A percentile compares a stretch with the other conserved stretches of the same genome.
Evolutionary conservation across 2,797 vertebrate species (phyloP).

Genomic region (Coreius guichenoti): DNA sequence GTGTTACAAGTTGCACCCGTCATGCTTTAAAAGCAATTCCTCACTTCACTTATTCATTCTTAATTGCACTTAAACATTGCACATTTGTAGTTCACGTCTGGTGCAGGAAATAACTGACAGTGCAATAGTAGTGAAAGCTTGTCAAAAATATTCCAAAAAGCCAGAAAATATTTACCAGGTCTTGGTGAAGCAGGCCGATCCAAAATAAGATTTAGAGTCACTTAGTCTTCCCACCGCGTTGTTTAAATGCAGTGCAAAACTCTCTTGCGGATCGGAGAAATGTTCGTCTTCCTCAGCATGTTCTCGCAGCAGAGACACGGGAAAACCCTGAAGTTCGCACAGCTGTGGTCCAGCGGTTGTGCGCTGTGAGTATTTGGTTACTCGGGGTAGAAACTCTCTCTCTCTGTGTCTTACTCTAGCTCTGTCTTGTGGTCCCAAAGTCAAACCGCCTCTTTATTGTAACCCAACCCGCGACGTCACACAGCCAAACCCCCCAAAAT

Average conservation of each 20-base stretch:
- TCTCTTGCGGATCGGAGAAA: constrained; percentile 56
- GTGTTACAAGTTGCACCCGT: not conserved
- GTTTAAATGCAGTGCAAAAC: constrained; percentile 34
- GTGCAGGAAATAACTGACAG: not conserved
- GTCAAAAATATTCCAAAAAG: not conserved
- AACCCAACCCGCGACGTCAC: constrained; percentile 78
- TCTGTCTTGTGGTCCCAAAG: constrained; percentile 77
- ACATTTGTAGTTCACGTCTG: not conserved
- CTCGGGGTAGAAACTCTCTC: constrained; percentile 70
- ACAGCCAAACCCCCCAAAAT: constrained; percentile 76
- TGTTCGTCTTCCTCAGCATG: constrained; percentile 62
- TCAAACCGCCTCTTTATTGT: constrained; percentile 90
- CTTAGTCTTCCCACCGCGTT: constrained; percentile 47
- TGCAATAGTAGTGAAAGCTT: constrained; percentile 19
- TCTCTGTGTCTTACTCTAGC: constrained; percentile 66
- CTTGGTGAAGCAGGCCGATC: constrained; percentile 31
- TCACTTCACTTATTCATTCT: not conserved
- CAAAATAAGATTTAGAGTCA: constrained; percentile 38
- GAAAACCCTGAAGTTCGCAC: constrained; percentile 60
- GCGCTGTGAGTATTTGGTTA: constrained; percentile 46
- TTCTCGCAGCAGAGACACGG: constrained; percentile 61
- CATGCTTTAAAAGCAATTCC: not conserved
- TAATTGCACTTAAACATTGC: not conserved
- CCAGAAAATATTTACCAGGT: constrained; percentile 53
- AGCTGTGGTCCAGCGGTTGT: constrained; percentile 54